Evolutionary conservation across 2,797 vertebrate genomes (phyloP).

Genomic region (Neostethus bicornis): DNA sequence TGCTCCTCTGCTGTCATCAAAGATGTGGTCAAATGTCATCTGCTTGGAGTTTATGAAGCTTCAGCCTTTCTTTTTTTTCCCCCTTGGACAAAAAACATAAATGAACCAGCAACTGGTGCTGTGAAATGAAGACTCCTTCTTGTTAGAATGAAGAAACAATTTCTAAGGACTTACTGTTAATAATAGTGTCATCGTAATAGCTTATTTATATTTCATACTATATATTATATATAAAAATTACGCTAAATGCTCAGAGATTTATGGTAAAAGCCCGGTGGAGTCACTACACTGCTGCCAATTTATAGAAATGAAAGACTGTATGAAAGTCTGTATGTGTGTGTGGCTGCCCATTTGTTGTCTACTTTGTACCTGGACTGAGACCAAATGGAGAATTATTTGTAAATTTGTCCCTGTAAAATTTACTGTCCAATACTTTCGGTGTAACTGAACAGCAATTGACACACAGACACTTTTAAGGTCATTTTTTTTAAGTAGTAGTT

Average conservation of each 20-base stretch:
- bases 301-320: conserved; percentile 27
- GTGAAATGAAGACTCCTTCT: conserved; percentile 42
- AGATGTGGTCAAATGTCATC: conserved; percentile 20
- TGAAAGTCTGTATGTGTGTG: conserved; percentile 15
- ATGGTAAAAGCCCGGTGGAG: conserved; percentile 50
- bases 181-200: conserved; percentile 43
- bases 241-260: conserved; percentile 59
- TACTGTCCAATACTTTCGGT: conserved; percentile 43
- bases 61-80: conserved; percentile 19
- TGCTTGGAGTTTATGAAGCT: neutral
- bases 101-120: conserved; percentile 23
- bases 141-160: conserved; percentile 38
- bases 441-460: conserved; percentile 24
- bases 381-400: conserved; percentile 67
- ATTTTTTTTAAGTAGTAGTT: conserved; percentile 3
- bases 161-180: conserved; percentile 37
- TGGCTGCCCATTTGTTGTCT: conserved; percentile 35
- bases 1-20: neutral
- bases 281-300: conserved; percentile 63
- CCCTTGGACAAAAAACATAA: conserved; percentile 11
- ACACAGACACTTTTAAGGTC: conserved; percentile 40
- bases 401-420: conserved; percentile 51
- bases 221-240: conserved; percentile 43
- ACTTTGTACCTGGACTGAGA: conserved; percentile 67
- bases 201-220: conserved; percentile 74